Conservation (phyloP, 1,140 invertebrate genomes). For the Ceratina japonica region DNA sequence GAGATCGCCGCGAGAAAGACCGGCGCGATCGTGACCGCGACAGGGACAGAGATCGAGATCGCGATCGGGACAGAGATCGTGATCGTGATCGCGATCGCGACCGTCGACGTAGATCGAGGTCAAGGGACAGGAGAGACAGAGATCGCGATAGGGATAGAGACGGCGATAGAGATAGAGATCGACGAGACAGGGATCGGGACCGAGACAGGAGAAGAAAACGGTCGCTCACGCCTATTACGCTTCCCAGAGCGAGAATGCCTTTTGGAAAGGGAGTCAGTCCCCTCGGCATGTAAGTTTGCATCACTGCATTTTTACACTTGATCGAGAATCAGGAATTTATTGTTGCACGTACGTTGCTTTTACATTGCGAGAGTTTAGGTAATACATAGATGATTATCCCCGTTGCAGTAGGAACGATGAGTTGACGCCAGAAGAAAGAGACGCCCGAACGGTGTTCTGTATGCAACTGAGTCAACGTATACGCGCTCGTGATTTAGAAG, state of each 20-base stretch:
- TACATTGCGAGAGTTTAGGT: not conserved
- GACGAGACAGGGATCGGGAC: constrained; percentile 73
- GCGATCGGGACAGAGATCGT: constrained; percentile 66
- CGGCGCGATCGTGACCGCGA: constrained; percentile 74
- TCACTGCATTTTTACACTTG: not conserved
- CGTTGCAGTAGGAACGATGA: constrained; percentile 81
- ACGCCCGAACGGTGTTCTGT: constrained; percentile 98
- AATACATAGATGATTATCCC: constrained; percentile 18
- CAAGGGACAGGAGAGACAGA: constrained; percentile 74
- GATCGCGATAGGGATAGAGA: constrained; percentile 73
- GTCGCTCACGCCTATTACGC: constrained; percentile 77
- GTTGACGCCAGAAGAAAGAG: constrained; percentile 97
- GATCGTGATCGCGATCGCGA: constrained; percentile 74
- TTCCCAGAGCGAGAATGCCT: constrained; percentile 77
- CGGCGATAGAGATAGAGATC: constrained; percentile 70
- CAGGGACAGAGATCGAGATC: constrained; percentile 71
- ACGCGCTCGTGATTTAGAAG: constrained; percentile 96
- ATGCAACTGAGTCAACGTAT: constrained; percentile 97
- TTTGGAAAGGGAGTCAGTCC: constrained; percentile 77
- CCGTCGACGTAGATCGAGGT: constrained; percentile 67
- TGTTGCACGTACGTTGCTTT: not conserved
- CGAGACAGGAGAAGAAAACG: constrained; percentile 78
- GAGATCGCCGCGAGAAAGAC: constrained; percentile 76
- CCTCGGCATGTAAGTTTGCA: constrained; percentile 75
- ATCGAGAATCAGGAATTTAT: not conserved